Evolutionary conservation across 2,888 invertebrate genomes (phyloP).

Genomic region (Xylophagus ater): DNA sequence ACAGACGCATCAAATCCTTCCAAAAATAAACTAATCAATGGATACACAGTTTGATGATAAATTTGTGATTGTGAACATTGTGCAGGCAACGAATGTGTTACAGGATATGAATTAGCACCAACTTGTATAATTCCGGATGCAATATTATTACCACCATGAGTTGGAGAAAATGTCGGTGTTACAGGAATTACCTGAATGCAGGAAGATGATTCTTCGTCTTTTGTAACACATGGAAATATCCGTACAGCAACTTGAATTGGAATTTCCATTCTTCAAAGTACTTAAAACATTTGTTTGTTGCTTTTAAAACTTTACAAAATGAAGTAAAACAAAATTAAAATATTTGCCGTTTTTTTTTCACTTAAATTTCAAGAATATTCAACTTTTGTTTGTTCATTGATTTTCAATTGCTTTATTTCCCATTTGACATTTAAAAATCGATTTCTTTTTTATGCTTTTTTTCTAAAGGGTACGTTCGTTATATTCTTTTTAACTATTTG

Average conservation of each 20-base stretch:
- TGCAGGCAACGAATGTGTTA: conserved; percentile 45
- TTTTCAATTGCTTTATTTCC: too few relatives aligned
- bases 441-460: too few relatives aligned
- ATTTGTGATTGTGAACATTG: conserved; percentile 53
- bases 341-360: too few relatives aligned
- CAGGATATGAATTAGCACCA: conserved; percentile 39
- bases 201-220: conserved; percentile 42
- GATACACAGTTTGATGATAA: conserved; percentile 52
- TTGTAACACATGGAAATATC: conserved; percentile 47
- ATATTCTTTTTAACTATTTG: too few relatives aligned
- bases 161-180: conserved; percentile 45
- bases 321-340: too few relatives aligned
- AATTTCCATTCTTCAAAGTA: conserved; percentile 50
- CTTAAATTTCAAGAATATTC: too few relatives aligned
- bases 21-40: conserved; percentile 53
- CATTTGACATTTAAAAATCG: too few relatives aligned
- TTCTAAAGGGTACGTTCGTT: too few relatives aligned
- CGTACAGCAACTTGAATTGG: conserved; percentile 62
- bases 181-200: conserved; percentile 15
- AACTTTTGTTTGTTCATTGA: too few relatives aligned
- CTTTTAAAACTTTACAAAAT: too few relatives aligned
- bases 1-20: conserved; percentile 69
- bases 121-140: conserved; percentile 35
- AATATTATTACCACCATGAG: conserved; percentile 33
- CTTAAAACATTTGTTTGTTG: background rate